Percentiles rank a stretch among this genome's conserved stretches.
These are phyloP conservation scores for Dipodomys spectabilis DNA, from an alignment of 2,113 vertebrate species.

Conservation along the genomic window DNA sequence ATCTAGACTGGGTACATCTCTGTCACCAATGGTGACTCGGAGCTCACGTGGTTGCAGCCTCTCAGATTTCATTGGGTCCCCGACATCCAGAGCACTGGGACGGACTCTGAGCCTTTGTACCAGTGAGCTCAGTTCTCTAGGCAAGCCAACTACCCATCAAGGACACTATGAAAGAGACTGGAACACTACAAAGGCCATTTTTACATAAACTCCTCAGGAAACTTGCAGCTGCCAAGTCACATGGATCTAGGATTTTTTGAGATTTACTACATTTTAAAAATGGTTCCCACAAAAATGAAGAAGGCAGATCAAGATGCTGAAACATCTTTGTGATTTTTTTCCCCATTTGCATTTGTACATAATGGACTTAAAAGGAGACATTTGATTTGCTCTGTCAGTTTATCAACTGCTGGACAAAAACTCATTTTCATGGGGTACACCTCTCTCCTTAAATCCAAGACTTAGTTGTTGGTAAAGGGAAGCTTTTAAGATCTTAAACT, in stretches of 20 bases:
- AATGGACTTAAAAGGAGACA: not conserved
- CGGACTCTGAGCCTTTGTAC: not conserved
- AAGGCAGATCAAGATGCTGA: not conserved
- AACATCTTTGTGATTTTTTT: not conserved
- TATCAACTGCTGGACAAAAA: not conserved
- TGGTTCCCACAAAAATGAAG: not conserved
- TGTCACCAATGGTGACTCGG: not conserved
- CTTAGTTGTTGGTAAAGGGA: not conserved
- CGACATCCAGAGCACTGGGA: not conserved
- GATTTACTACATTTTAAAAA: constrained; percentile 17
- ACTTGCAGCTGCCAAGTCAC: not conserved
- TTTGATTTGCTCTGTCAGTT: too few relatives aligned
- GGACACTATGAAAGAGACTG: not conserved
- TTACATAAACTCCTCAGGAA: not conserved
- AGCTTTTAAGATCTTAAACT: not conserved
- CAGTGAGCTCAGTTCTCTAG: not conserved
- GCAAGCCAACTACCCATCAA: not conserved
- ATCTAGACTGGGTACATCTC: not conserved
- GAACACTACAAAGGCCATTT: not conserved
- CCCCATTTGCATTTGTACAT: not conserved
- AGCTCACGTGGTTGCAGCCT: not conserved
- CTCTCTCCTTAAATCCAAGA: too few relatives aligned
- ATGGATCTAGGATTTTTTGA: not conserved
- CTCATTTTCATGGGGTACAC: not conserved
- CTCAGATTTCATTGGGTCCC: not conserved